Conservation (phyloP, 2,113 vertebrate genomes). For the Aplodontia rufa region DNA sequence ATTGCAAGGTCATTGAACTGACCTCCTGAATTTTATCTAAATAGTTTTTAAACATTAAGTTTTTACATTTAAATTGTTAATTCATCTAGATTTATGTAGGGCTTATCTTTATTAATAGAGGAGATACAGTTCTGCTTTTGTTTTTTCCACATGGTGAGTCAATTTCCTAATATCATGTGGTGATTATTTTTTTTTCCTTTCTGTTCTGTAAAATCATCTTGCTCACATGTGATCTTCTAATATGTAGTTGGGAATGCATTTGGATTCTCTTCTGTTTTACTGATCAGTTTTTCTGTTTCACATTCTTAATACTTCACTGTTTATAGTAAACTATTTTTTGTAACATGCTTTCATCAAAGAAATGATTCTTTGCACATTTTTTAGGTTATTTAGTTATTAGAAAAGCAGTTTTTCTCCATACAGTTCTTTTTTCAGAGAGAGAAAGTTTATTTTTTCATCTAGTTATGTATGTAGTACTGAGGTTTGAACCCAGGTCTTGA, state of each 20-base stretch:
- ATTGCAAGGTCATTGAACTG: neutral
- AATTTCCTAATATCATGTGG: neutral
- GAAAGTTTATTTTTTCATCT: too few relatives aligned
- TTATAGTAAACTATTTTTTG: neutral
- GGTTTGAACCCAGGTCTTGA: too few relatives aligned
- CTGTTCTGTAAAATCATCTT: neutral
- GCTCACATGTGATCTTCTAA: neutral
- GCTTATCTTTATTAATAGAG: neutral
- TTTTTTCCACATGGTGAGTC: neutral
- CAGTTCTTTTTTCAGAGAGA: too few relatives aligned
- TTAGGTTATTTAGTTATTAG: neutral
- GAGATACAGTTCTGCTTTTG: neutral
- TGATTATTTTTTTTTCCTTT: neutral
- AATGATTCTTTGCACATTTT: slow-evolving; percentile 12
- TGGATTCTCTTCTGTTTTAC: slow-evolving; percentile 11
- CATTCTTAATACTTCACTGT: neutral
- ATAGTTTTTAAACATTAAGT: neutral
- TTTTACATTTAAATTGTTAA: neutral
- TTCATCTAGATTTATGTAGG: neutral
- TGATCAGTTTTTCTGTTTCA: neutral
- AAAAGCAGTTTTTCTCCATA: neutral
- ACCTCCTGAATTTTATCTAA: neutral
- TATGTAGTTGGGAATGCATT: neutral
- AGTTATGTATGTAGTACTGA: too few relatives aligned
- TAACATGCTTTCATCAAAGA: neutral